A percentile compares a stretch with the other conserved stretches of the same genome.
Evolutionary conservation across 2,113 vertebrate species (phyloP).

Genomic region (Antechinus stuartii): DNA sequence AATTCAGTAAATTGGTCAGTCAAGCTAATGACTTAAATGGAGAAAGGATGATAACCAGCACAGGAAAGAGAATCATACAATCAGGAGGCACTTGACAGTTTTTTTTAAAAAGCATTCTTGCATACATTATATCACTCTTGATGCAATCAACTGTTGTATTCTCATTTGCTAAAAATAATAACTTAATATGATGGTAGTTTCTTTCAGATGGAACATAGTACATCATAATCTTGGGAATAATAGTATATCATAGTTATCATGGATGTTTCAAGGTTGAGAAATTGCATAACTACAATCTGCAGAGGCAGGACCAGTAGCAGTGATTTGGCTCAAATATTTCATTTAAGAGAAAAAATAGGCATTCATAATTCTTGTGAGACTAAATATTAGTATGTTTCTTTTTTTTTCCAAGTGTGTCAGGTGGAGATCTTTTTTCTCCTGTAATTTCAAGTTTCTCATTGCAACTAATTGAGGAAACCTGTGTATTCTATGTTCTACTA

Average conservation of each 20-base stretch:
- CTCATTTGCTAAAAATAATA: constrained; percentile 44
- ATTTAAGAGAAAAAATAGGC: constrained; percentile 13
- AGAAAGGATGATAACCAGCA: background rate
- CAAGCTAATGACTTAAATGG: background rate
- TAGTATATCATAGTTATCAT: background rate
- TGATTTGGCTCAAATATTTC: background rate
- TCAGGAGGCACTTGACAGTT: background rate
- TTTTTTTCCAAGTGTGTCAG: background rate
- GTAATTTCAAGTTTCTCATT: background rate
- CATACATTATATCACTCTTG: background rate
- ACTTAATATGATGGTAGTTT: background rate
- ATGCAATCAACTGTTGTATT: background rate
- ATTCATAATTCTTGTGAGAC: background rate
- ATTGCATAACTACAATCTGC: background rate
- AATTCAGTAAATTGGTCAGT: background rate
- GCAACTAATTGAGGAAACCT: background rate
- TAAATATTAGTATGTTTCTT: background rate
- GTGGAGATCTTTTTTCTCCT: background rate
- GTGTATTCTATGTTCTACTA: background rate
- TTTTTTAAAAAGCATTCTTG: background rate
- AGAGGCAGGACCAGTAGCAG: background rate
- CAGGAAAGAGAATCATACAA: background rate
- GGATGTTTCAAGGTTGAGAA: background rate
- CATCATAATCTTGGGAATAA: constrained; percentile 7
- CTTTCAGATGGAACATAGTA: constrained; percentile 29